Conservation (phyloP, 2,113 vertebrate species). For the Hemicordylus capensis region DNA sequence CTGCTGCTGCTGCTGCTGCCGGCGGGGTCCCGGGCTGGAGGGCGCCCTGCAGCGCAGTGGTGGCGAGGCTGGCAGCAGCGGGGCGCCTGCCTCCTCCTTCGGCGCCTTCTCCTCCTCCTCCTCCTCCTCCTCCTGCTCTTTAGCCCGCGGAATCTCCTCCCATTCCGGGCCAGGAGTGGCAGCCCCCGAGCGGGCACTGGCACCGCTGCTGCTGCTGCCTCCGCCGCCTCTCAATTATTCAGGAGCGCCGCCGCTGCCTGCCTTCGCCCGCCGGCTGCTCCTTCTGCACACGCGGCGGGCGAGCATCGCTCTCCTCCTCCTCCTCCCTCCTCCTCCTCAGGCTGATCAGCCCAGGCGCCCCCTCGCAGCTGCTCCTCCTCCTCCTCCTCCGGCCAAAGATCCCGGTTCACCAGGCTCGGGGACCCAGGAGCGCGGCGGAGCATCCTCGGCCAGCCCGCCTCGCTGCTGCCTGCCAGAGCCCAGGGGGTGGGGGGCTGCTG, state of each 20-base stretch:
- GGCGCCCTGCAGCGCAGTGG: background rate
- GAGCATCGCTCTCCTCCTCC: background rate
- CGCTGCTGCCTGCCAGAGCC: no score
- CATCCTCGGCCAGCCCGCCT: background rate
- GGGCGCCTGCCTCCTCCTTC: background rate
- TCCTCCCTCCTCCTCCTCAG: background rate
- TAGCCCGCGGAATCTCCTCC: background rate
- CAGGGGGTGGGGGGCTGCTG: background rate
- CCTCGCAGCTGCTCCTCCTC: background rate
- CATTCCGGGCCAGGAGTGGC: background rate
- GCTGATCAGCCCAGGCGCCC: background rate
- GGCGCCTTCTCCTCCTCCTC: no score
- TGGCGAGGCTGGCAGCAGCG: background rate
- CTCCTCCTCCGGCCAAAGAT: background rate
- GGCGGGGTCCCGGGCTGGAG: conserved; percentile 5
- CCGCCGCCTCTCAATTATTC: conserved; percentile 60
- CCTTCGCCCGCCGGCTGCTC: background rate
- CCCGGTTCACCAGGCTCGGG: no score
- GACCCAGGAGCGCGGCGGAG: background rate
- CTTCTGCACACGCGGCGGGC: background rate
- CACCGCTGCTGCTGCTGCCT: background rate
- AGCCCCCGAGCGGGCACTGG: background rate
- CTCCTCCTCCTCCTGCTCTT: no score
- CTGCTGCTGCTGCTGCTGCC: background rate
- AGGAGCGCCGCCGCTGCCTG: conserved; percentile 28